A percentile compares a stretch with the other conserved stretches of the same genome.
phyloP scores from a whole-genome alignment of 2,797 vertebrate genomes.

The Micromesistius poutassou region DNA sequence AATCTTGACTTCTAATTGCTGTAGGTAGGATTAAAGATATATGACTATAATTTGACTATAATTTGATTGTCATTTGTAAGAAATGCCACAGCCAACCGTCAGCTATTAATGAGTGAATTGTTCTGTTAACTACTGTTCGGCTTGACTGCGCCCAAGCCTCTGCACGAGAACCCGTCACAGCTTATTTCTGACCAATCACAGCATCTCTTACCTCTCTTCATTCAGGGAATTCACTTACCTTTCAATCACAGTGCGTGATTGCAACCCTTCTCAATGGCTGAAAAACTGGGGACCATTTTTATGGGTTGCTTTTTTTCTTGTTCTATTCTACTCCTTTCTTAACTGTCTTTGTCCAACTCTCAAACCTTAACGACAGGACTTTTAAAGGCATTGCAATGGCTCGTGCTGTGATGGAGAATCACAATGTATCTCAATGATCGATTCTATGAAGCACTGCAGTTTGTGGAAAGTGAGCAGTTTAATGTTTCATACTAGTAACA shows the following conservation, averaged over 20 bases:
- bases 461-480: neutral
- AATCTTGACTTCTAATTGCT: neutral
- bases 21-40: neutral
- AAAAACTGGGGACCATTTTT: neutral
- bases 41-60: too few relatives aligned
- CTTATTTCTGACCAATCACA: neutral
- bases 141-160: neutral
- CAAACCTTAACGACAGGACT: neutral
- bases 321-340: neutral
- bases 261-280: neutral
- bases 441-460: neutral
- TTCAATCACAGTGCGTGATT: neutral
- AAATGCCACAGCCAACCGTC: neutral
- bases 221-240: neutral
- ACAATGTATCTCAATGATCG: neutral
- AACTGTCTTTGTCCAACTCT: neutral
- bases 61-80: neutral
- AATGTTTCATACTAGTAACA: neutral
- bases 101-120: neutral
- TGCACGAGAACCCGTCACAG: neutral
- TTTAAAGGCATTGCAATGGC: neutral
- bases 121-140: neutral
- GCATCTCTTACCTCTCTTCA: neutral
- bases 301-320: neutral
- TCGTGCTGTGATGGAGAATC: neutral